Percentiles rank a stretch among this genome's conserved stretches.
phyloP scores from a whole-genome alignment of 2,113 vertebrate species.

The Catharus minimus region DNA sequence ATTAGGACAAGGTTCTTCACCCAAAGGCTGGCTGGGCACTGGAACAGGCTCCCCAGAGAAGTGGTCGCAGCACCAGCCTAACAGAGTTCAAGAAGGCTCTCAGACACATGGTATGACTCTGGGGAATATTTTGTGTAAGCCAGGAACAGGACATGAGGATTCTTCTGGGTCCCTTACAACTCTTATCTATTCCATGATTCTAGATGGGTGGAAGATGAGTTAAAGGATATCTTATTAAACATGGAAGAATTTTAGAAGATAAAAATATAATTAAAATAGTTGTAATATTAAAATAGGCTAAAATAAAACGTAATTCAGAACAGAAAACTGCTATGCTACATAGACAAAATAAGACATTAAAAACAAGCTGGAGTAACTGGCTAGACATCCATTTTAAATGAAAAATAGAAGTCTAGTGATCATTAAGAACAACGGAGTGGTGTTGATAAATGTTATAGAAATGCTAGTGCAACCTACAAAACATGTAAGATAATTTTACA shows the following conservation, averaged over 20 bases:
- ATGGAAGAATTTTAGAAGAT: background rate
- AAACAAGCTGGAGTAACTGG: background rate
- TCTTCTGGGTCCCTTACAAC: background rate
- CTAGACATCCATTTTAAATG: background rate
- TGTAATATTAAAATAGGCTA: background rate
- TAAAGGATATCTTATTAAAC: background rate
- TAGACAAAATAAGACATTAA: background rate
- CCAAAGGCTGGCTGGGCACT: background rate
- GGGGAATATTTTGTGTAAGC: background rate
- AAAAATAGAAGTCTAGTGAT: background rate
- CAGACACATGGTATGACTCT: background rate
- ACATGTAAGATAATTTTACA: background rate
- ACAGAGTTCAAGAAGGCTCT: background rate
- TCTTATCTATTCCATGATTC: background rate
- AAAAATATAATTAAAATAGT: background rate
- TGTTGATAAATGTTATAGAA: background rate
- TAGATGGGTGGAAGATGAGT: background rate
- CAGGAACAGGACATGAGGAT: accelerated
- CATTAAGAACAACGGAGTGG: accelerated
- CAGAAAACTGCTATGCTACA: background rate
- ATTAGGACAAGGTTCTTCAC: background rate
- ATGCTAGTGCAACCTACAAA: background rate
- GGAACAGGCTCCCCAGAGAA: background rate
- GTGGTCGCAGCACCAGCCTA: background rate
- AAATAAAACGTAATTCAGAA: background rate